Conservation (phyloP, 2,888 invertebrate genomes). For the Muschampia plurimacula region DNA sequence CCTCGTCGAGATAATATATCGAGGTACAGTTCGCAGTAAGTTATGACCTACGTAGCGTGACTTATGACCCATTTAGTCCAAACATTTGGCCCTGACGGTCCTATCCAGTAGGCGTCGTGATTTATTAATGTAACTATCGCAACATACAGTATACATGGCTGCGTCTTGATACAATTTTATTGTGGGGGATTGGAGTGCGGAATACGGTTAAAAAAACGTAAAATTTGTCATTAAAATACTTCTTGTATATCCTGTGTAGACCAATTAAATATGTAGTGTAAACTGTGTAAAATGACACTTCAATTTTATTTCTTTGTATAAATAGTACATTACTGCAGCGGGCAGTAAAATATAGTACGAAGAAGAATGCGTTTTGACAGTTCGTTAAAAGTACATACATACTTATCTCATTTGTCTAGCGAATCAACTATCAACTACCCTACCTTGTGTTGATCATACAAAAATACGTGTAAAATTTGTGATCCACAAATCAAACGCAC, state of each 20-base stretch:
- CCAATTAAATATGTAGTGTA: too few relatives aligned
- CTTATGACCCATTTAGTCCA: constrained; percentile 27
- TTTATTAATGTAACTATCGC: constrained; percentile 25
- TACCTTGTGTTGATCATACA: too few relatives aligned
- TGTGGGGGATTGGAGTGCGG: background rate
- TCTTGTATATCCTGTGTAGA: too few relatives aligned
- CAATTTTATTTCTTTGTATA: too few relatives aligned
- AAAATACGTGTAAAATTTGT: background rate
- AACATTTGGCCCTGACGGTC: constrained; percentile 32
- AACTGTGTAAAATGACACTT: too few relatives aligned
- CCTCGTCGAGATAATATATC: constrained; percentile 19
- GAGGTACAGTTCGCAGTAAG: constrained; percentile 19
- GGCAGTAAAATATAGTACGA: too few relatives aligned
- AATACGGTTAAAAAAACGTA: background rate
- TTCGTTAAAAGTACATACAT: too few relatives aligned
- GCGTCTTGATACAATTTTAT: background rate
- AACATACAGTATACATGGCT: background rate
- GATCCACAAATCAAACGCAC: background rate
- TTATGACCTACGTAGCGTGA: constrained; percentile 15
- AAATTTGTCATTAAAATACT: background rate
- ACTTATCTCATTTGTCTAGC: too few relatives aligned
- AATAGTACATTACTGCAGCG: too few relatives aligned
- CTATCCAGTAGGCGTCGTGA: constrained; percentile 27
- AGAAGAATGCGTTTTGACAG: too few relatives aligned
- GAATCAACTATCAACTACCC: too few relatives aligned